These are phyloP conservation scores for Masnerella sp. DNA, from an alignment of 2,888 invertebrate species.

Conservation along the genomic window DNA sequence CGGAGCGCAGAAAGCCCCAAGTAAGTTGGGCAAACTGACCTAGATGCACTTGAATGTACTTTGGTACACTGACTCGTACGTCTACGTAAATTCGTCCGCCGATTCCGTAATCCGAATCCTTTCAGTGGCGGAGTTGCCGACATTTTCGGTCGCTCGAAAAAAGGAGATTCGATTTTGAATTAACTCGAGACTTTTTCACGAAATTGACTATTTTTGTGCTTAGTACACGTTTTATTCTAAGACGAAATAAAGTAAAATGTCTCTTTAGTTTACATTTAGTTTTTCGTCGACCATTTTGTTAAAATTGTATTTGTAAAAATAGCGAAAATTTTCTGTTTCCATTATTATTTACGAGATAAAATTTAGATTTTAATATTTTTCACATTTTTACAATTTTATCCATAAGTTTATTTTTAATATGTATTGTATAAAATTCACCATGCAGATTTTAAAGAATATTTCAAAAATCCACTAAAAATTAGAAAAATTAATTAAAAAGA, in stretches of 20 bases:
- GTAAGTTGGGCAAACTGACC: slow-evolving; percentile 49
- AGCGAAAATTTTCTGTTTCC: no score
- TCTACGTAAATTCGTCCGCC: slow-evolving; percentile 34
- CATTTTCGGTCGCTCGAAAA: slow-evolving; percentile 14
- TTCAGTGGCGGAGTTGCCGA: slow-evolving; percentile 16
- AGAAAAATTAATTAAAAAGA: no score
- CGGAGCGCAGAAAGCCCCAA: slow-evolving; percentile 16
- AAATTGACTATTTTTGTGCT: slow-evolving; percentile 5
- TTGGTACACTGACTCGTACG: slow-evolving; percentile 37
- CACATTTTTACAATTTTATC: no score
- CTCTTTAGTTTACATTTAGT: no score
- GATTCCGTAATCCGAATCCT: slow-evolving; percentile 37
- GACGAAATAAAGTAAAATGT: neutral
- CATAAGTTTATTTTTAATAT: no score
- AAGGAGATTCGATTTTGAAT: slow-evolving; percentile 30
- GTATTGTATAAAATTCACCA: no score
- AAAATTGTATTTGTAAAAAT: no score
- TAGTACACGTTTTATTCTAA: neutral
- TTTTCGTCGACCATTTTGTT: no score
- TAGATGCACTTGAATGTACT: slow-evolving; percentile 45
- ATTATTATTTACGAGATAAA: no score
- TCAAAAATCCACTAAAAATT: no score
- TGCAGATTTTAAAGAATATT: no score
- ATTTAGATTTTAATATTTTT: no score
- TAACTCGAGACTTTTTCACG: slow-evolving; percentile 13